Percentiles rank a stretch among this genome's conserved stretches.
Conservation (phyloP, 2,113 vertebrate species). For the Euleptes europaea region DNA sequence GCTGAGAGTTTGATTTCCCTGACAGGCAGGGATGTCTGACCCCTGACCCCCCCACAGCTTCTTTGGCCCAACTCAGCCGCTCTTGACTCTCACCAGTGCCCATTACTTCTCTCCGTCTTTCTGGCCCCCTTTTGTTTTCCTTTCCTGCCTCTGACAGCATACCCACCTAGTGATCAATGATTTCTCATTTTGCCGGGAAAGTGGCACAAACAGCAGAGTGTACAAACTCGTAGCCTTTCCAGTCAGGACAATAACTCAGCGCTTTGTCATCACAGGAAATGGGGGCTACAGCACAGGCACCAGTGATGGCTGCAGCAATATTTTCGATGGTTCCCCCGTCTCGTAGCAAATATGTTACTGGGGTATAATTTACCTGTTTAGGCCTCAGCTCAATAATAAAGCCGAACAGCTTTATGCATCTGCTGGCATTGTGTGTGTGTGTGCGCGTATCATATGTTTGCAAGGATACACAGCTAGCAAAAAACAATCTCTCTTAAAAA, state of each 20-base stretch:
- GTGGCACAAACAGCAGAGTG: conserved; percentile 51
- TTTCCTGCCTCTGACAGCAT: not conserved
- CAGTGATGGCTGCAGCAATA: conserved; percentile 4
- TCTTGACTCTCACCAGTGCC: fast-evolving
- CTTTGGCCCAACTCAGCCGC: not conserved
- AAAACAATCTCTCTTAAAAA: not conserved
- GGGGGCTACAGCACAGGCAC: conserved; percentile 10
- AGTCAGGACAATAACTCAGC: conserved; percentile 55
- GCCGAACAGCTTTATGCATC: conserved; percentile 18
- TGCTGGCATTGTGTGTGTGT: not conserved
- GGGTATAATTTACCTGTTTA: conserved; percentile 54
- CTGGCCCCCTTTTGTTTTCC: not conserved
- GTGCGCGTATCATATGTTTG: fast-evolving
- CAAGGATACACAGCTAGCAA: not conserved
- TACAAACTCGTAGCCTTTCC: conserved; percentile 46
- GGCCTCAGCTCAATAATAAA: conserved; percentile 48
- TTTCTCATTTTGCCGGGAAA: conserved; percentile 35
- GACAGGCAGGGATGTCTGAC: not conserved
- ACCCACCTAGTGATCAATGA: not conserved
- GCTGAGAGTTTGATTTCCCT: not conserved
- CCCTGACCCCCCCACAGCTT: not conserved
- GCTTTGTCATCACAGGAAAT: conserved; percentile 4
- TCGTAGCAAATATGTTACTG: conserved; percentile 11
- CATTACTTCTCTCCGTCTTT: not conserved
- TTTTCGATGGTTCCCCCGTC: not conserved